Evolutionary conservation across 2,888 invertebrate species (phyloP), one percentile per base, ranked within the genome.

Genomic region (Odontomyia ornata): DNA sequence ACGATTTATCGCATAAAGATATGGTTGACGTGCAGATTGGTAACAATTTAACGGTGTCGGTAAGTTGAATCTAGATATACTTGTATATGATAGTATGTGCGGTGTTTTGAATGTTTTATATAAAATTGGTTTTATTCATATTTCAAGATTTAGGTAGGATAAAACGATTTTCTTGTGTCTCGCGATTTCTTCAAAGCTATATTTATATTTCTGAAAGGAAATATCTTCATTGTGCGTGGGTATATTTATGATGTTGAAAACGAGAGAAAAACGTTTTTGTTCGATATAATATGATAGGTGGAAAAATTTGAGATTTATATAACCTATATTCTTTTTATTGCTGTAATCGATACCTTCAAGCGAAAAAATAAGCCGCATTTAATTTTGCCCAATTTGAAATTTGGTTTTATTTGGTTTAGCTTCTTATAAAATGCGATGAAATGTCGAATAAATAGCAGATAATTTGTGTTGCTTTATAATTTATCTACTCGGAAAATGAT

Each of bases 1-100:
- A 86, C 80, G 86, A 86, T 81, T 83, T 86, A 82, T 85, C 86
- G 77, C 84, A 84, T 80, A 86, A 85, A 81, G 86, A 87, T 81
- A 83, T 84, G 80, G 84, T 86, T 78, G 86, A 87, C 82, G 84
- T 86, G 43, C 85, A 86, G 82, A 84, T 86, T 83, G 85, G 84
- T 78, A 85, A 83, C 82, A 87, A 87, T 83, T 84, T 86, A 80
- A 86, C 87, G 78, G 81, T 86, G 80, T 83, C 83, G 82, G 86
- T 87, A 81, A 83, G 85, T 83, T 52, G 13, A 25, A 47, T 25
- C 23, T 71, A 11, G 36, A 27, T 64, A 36, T 36, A 36, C 1
- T 11, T 36, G 9, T 36, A 36, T 9, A 36, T 36, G 3, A 5
- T 5, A 5, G 9, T 36, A 36, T 9, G 36, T 52, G 15, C 13